Evolutionary conservation across 2,113 vertebrate genomes (phyloP).

Genomic region (Junco hyemalis): DNA sequence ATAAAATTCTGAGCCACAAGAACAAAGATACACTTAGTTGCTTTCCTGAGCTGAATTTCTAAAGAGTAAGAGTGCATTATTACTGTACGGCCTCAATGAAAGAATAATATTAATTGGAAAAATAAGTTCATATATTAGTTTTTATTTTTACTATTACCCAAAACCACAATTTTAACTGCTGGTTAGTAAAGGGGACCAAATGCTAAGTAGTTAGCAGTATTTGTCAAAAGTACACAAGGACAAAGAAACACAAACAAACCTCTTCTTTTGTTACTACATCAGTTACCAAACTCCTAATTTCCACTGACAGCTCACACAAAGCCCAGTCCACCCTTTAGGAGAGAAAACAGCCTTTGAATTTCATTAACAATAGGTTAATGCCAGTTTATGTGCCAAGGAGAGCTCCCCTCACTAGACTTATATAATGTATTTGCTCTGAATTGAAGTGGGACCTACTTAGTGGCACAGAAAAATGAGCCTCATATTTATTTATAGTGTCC

Average conservation of each 20-base stretch:
- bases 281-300: slow-evolving; percentile 28
- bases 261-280: neutral
- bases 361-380: neutral
- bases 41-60: neutral
- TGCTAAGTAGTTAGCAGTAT: neutral
- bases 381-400: neutral
- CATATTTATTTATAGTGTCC: neutral
- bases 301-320: slow-evolving; percentile 13
- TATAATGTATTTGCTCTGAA: slow-evolving; percentile 12
- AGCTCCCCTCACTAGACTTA: neutral
- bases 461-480: slow-evolving; percentile 3
- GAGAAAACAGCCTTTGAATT: slow-evolving; percentile 8
- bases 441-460: slow-evolving; percentile 23
- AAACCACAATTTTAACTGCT: neutral
- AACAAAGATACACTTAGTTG: neutral
- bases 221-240: neutral
- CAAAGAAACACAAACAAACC: slow-evolving; percentile 15
- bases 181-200: neutral
- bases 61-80: neutral
- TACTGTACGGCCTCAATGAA: neutral
- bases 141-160: neutral
- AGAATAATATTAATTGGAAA: neutral
- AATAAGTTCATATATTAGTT: neutral
- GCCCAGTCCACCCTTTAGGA: neutral
- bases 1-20: neutral